These are phyloP conservation scores for Monodelphis domestica DNA, from an alignment of 2,797 vertebrate genomes.

Conservation along the genomic window DNA sequence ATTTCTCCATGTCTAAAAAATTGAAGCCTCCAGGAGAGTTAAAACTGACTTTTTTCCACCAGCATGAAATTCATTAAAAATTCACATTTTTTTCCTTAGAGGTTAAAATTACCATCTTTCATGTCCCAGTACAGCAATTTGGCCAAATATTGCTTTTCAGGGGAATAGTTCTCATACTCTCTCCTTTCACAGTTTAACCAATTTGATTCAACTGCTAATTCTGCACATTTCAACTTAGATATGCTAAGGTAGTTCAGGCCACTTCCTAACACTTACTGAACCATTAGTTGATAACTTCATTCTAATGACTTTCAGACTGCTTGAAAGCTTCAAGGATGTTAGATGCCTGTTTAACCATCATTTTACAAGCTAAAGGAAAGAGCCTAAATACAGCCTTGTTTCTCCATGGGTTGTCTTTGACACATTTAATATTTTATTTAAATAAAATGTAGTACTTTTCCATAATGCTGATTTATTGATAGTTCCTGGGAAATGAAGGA, in stretches of 20 bases:
- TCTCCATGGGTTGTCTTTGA: conserved; percentile 72
- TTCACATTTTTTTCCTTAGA: conserved; percentile 62
- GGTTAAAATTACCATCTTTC: conserved; percentile 64
- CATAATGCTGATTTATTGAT: conserved; percentile 55
- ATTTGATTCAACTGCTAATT: conserved; percentile 80
- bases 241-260: conserved; percentile 75
- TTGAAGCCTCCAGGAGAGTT: conserved; percentile 31
- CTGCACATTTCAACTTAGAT: conserved; percentile 76
- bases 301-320: conserved; percentile 71
- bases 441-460: conserved; percentile 70
- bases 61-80: conserved; percentile 68
- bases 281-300: conserved; percentile 70
- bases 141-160: conserved; percentile 68
- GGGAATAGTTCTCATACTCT: conserved; percentile 71
- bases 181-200: conserved; percentile 67
- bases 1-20: conserved; percentile 33
- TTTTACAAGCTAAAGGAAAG: conserved; percentile 60
- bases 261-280: conserved; percentile 72
- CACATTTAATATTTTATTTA: conserved; percentile 70
- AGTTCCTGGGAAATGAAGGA: conserved; percentile 47
- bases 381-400: conserved; percentile 63
- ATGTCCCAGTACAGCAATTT: conserved; percentile 68
- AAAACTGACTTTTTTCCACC: conserved; percentile 44
- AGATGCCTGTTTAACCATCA: conserved; percentile 52
- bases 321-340: conserved; percentile 52